Evolutionary conservation across 1,140 invertebrate species (phyloP), one percentile per base, ranked within the genome.

Genomic region (Diploscapter pachys): DNA sequence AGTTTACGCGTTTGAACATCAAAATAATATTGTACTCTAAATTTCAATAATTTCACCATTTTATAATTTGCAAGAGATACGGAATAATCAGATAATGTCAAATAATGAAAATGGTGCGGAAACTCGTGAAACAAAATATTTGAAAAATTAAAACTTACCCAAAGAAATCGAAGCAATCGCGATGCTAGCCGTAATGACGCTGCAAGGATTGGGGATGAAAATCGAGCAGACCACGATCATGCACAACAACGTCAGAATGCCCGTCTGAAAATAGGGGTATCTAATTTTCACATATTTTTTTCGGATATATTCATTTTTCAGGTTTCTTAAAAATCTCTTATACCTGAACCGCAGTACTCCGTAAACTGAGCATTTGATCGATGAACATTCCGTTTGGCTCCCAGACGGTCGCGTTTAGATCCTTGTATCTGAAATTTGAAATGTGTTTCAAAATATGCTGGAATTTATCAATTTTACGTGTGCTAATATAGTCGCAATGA

Each of bases 151-250:
- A 62, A 51, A 9, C 69, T n/a, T 49, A 80, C 79, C 80, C 50
- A 83, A 62, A 71, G 79, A 78, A 49, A 88, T 87, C 56, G 85
- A 86, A 5, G 82, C 77, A 69, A 88, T 86, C 48, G 85, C 78
- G 2, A 85, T 13, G 4, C 84, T 84, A 4, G 87, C 85, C 49
- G 85, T 81, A 3, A 87, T 70, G 2, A 88, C 81, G 52, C 85
- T 79, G 49, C 83, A 75, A 5, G 86, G 85, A 71, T 87, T 86
- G 5, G 87, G 87, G 68, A 88, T 86, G 68, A 88, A 88, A 50
- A 88, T 74, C 31, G 83, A 79, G 11, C 87, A 86, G 2, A 87
- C 83, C 4, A 88, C 71, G 9, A 86, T 82, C 84, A 88, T 87
- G 51, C 82, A 84, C 5, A 80, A 82, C 0, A 87, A 68, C 5